Conservation (phyloP, 37 sponge, comb jelly and placozoan species). For the Geodia barretti region DNA sequence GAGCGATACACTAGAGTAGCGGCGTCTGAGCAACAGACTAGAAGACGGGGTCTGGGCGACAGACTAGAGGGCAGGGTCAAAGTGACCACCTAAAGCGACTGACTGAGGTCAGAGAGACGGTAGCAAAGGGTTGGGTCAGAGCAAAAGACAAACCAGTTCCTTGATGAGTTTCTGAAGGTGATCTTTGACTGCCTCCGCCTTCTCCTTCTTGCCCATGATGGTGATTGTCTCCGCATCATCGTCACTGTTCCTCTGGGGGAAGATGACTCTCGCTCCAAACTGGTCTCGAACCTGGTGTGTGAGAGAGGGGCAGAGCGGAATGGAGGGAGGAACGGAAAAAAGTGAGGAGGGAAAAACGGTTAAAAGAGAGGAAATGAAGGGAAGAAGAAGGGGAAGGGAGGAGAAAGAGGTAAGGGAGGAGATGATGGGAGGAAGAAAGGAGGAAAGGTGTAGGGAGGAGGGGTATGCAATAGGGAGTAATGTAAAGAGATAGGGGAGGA, state of each 20-base stretch:
- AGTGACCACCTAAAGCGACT: too few species aligned
- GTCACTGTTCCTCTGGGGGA: slow-evolving; percentile 75
- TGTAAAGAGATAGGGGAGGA: neutral
- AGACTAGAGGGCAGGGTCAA: too few species aligned
- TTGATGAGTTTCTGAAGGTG: slow-evolving; percentile 71
- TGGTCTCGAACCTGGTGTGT: slow-evolving; percentile 68
- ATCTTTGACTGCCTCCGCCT: slow-evolving; percentile 54
- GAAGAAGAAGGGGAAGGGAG: neutral
- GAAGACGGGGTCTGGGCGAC: too few species aligned
- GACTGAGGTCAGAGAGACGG: too few species aligned
- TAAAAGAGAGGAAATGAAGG: neutral
- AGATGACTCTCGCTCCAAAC: slow-evolving; percentile 84
- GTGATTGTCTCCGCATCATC: slow-evolving; percentile 73
- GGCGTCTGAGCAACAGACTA: too few species aligned
- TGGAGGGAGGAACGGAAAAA: neutral
- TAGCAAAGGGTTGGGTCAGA: neutral
- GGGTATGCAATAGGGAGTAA: neutral
- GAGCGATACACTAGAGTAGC: too few species aligned
- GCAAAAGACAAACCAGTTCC: slow-evolving; percentile 62
- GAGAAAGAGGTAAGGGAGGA: neutral
- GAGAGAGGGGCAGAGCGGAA: neutral
- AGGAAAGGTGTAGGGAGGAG: neutral
- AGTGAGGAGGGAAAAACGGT: neutral
- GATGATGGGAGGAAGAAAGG: neutral
- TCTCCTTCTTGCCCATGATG: slow-evolving; percentile 86